A percentile compares a stretch with the other conserved stretches of the same genome.
Evolutionary conservation across 2,797 vertebrate genomes (phyloP).

Genomic region (Notoglanidium macrostoma): DNA sequence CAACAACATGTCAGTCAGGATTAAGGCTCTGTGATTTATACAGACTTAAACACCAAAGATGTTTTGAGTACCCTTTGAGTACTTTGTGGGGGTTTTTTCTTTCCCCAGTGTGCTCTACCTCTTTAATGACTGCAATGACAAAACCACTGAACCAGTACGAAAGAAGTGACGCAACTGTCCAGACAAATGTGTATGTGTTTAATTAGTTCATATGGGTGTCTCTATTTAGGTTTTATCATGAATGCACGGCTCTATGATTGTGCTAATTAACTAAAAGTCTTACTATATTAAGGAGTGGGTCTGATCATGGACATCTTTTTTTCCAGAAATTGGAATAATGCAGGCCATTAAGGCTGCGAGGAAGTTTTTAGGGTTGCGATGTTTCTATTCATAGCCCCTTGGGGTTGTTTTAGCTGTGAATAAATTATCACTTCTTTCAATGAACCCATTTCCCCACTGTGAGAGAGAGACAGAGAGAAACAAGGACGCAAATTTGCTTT

Average conservation of each 20-base stretch:
- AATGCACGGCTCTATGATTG: slow-evolving; percentile 14
- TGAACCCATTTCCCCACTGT: not conserved
- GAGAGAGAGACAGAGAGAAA: slow-evolving; percentile 18
- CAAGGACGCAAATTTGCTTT: slow-evolving; percentile 52
- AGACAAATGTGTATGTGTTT: not conserved
- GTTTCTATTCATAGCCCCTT: slow-evolving; percentile 44
- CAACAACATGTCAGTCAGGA: not conserved
- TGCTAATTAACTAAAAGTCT: slow-evolving; percentile 26
- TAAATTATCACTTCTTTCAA: slow-evolving; percentile 38
- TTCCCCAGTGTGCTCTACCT: not conserved
- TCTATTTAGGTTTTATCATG: slow-evolving; percentile 8
- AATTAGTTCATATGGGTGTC: not conserved
- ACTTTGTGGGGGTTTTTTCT: not conserved
- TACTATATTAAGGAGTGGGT: slow-evolving; percentile 4
- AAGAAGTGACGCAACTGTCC: slow-evolving; percentile 15
- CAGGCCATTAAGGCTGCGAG: slow-evolving; percentile 35
- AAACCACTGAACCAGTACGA: slow-evolving; percentile 11
- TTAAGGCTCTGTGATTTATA: not conserved
- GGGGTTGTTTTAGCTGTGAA: slow-evolving; percentile 42
- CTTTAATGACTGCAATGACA: not conserved
- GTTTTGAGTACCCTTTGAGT: not conserved
- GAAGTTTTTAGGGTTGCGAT: slow-evolving; percentile 32
- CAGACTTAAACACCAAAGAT: not conserved
- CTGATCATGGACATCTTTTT: slow-evolving; percentile 2
- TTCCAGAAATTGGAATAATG: slow-evolving; percentile 28